Percentiles rank a stretch among this genome's conserved stretches.
phyloP scores from a whole-genome alignment of 2,113 vertebrate species.

The Ptyas mucosa region DNA sequence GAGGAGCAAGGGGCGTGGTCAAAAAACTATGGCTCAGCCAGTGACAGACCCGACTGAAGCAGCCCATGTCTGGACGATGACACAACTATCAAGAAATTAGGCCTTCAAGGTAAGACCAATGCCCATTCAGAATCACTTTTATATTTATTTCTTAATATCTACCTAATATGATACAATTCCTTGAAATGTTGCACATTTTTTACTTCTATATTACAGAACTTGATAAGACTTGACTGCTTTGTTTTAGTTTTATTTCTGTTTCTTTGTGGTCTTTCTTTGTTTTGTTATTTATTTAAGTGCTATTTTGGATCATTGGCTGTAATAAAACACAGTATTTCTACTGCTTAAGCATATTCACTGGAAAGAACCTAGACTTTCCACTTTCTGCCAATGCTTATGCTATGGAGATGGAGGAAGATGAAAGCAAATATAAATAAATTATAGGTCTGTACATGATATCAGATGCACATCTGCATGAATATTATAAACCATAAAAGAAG shows the following conservation, averaged over 20 bases:
- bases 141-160: neutral
- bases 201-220: neutral
- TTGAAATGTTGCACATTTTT: neutral
- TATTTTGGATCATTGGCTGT: neutral
- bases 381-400: neutral
- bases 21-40: no score
- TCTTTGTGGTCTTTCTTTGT: neutral
- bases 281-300: neutral
- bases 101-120: no score
- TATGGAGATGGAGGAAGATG: neutral
- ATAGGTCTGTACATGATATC: neutral
- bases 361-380: neutral
- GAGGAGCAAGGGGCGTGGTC: no score
- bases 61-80: no score
- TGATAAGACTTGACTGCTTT: neutral
- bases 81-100: no score
- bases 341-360: neutral
- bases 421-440: neutral
- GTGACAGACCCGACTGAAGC: no score
- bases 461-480: neutral
- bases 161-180: neutral
- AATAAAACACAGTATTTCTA: neutral
- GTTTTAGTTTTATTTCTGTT: neutral
- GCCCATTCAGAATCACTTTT: neutral
- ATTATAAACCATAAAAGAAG: neutral